Conservation (phyloP, 2,888 invertebrate species). For the Tipula vernalis region DNA sequence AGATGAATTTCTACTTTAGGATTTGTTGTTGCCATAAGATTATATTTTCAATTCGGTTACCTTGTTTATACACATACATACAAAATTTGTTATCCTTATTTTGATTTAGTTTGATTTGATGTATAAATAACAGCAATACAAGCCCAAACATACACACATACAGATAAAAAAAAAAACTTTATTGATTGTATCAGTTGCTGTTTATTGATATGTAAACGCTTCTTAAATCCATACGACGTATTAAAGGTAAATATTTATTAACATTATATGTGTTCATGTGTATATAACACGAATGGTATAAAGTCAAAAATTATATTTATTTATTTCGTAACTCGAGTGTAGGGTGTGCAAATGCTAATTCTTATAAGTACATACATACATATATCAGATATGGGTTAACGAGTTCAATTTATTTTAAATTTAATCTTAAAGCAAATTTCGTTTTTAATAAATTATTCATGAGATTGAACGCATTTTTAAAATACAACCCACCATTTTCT, state of each 20-base stretch:
- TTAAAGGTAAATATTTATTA: background rate
- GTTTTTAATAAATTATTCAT: background rate
- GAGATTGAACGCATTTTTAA: background rate
- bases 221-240: background rate
- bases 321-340: background rate
- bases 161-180: background rate
- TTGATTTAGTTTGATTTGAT: background rate
- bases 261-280: background rate
- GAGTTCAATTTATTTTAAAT: background rate
- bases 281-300: background rate
- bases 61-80: background rate
- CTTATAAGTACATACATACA: background rate
- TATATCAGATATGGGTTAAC: background rate
- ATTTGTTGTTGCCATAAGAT: background rate
- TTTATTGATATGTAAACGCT: slow-evolving; percentile 4
- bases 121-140: background rate
- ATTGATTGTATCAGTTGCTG: background rate
- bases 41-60: background rate
- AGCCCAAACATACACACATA: background rate
- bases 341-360: background rate
- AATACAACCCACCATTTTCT: too few relatives aligned
- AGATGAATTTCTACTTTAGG: background rate
- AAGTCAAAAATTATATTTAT: background rate
- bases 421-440: background rate
- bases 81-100: background rate